Base-by-base conservation (phyloP, 2,888 invertebrate genomes). In the Hipparchia semele region DNA sequence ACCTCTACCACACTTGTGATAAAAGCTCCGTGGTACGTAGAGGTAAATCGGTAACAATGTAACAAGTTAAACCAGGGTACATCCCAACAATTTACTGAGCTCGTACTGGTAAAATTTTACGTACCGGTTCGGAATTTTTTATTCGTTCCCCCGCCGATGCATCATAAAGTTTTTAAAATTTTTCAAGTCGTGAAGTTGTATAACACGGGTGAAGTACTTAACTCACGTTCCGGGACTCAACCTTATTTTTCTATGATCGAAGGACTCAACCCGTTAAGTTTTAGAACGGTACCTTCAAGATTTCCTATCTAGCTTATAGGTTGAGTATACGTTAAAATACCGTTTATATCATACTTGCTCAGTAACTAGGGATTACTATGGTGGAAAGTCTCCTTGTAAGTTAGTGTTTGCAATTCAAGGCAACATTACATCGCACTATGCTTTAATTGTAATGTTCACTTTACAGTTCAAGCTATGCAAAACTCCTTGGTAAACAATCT, bases 11-110 rank as follows among this genome's bases (percentile, higher is more conserved):
- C 9, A 7, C 45, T 6, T 1, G 2, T n/a, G 53, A 53, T 70
- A 72, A 67, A 23, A 46, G 23, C 10, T 10, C 23, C n/a, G 12
- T 23, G 8, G 23, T n/a, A 23, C 45, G 72, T 9, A 59, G 23
- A 39, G 33, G 60, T 64, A 59, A 45, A 9, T 62, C 51, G 49
- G 72, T 62, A 72, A 62, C 72, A 67, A 54, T 59, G 58, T 74
- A 73, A 73, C 73, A 71, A 74, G 65, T 71, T 74, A 71, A 71
- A 69, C 71, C 69, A 60, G 71, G 71, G 69, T 71, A 71, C 69
- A 68, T 71, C 74, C 70, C 62, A 65, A 71, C 73, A 73, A 75
- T 73, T 73, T 73, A 60, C 75, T 56, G 39, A 73, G 65, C 60
- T 46, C 7, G 46, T 59, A 65, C 71, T 70, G 70, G 39, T 65